Evolutionary conservation across 2,888 invertebrate genomes (phyloP).

Genomic region (Chromoteleia sp.): DNA sequence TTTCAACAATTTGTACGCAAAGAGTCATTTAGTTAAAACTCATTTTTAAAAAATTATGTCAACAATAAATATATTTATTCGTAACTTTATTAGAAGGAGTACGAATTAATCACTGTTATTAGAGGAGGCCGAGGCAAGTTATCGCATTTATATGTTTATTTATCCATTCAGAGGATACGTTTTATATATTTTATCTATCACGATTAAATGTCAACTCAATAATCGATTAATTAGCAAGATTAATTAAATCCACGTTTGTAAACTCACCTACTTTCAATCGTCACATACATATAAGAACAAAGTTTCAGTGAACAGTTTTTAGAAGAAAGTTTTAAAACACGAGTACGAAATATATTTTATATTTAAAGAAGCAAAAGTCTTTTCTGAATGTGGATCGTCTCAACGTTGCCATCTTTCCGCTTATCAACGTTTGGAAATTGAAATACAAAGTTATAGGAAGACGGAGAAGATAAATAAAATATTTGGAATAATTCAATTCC

Average conservation of each 20-base stretch:
- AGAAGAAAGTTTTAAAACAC: too few relatives aligned
- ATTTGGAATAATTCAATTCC: neutral
- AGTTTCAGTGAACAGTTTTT: too few relatives aligned
- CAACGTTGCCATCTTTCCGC: neutral
- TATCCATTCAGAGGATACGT: neutral
- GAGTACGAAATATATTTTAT: too few relatives aligned
- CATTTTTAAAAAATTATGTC: constrained; percentile 21
- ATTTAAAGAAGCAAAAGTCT: neutral
- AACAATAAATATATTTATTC: constrained; percentile 45
- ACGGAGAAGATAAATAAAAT: neutral
- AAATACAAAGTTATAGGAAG: neutral
- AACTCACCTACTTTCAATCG: too few relatives aligned
- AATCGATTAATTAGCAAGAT: too few relatives aligned
- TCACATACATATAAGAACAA: too few relatives aligned
- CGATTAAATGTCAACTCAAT: too few relatives aligned
- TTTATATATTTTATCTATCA: too few relatives aligned
- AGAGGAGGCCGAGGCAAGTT: constrained; percentile 25
- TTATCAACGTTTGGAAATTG: neutral
- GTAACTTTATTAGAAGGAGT: constrained; percentile 42
- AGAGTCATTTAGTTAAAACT: constrained; percentile 32
- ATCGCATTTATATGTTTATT: constrained; percentile 13
- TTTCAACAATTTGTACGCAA: constrained; percentile 60
- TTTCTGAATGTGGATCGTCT: neutral
- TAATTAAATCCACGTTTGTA: too few relatives aligned
- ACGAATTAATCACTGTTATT: constrained; percentile 19